Conservation (phyloP, 2,113 vertebrate genomes). For the Tragelaphus scriptus region DNA sequence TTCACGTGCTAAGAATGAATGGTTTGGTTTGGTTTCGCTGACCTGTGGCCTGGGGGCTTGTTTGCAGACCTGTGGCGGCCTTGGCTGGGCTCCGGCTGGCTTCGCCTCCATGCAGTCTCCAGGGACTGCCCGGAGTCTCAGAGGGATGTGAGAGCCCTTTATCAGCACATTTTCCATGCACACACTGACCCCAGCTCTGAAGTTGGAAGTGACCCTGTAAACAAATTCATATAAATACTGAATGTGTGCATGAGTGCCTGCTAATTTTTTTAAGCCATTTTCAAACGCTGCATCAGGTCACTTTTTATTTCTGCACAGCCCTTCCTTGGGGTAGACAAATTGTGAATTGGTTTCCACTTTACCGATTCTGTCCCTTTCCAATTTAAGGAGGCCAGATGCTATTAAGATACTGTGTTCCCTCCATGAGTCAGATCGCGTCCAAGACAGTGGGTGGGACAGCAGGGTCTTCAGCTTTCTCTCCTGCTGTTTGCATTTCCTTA, state of each 20-base stretch:
- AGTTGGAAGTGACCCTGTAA: accelerated
- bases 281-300: background rate
- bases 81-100: background rate
- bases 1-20: background rate
- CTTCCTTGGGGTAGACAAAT: background rate
- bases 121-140: background rate
- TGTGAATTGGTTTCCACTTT: background rate
- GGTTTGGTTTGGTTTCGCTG: background rate
- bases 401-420: background rate
- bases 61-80: background rate
- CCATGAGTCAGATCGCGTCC: accelerated
- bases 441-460: conserved; percentile 27
- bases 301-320: background rate
- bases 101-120: too few relatives aligned
- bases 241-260: accelerated
- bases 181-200: background rate
- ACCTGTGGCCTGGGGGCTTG: background rate
- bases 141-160: accelerated
- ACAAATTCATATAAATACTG: accelerated
- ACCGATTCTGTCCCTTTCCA: background rate
- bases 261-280: background rate
- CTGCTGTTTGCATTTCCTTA: conserved; percentile 49
- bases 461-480: conserved; percentile 29
- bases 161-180: accelerated
- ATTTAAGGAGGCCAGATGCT: background rate